Evolutionary conservation across 2,797 vertebrate species (phyloP), one percentile per base, ranked within the genome.

Genomic region (Protonibea diacanthus): DNA sequence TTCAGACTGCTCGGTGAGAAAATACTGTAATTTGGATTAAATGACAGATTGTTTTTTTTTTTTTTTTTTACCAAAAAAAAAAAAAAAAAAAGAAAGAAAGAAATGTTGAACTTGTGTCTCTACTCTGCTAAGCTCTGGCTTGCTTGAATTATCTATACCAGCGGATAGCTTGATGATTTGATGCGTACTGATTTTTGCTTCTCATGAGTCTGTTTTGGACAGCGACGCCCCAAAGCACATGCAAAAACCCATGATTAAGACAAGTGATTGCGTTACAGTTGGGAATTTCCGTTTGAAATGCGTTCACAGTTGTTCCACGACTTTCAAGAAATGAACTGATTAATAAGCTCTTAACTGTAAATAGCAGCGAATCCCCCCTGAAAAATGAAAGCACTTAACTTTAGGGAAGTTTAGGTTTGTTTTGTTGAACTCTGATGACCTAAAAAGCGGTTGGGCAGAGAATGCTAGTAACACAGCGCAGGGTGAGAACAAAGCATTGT

Each of bases 401-500:
- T 89, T 87, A 81, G 76, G 86, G 73, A 90, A 72, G 75, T 84
- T 79, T 88, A 74, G 66, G 67, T 84, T 81, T 80, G 71, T 82
- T 90, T 88, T 78, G 76, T 89, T 90, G 53, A 84, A 52, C 78
- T 89, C 78, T 72, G 75, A 51, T 61, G 64, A 72, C 63, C 77
- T 81, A 5, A 40, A 69, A 82, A 51, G 59, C 1, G 66, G 84
- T 86, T 83, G 84, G 83, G 87, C 93, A 91, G 91, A 92, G 92
- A 91, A 85, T 91, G 90, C 89, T 92, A 9, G 69, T 80, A 45
- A 84, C 20, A 52, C 90, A 81, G 88, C 69, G 85, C 92, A 92
- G 93, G 93, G 81, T 86, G 91, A 95, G 93, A 94, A 94, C 94
- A 93, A 93, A 93, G 91, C 91, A 89, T 94, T 93, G 86, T 93